phyloP scores from a whole-genome alignment of 2,113 vertebrate genomes.

The Dipodomys ordii region DNA sequence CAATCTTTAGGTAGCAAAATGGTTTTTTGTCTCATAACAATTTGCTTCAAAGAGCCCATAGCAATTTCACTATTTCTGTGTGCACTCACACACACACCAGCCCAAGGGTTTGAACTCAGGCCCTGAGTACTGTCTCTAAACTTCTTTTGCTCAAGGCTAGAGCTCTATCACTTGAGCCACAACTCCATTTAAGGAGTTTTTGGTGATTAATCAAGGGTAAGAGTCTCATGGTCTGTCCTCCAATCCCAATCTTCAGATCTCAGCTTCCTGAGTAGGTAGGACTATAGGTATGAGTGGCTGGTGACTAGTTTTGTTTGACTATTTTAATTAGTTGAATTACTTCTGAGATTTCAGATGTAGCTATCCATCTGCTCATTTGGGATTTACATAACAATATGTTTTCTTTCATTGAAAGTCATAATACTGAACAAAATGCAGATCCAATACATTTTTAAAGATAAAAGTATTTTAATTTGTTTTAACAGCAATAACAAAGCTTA shows the following conservation, averaged over 20 bases:
- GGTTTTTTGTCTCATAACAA: not conserved
- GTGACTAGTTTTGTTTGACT: not conserved
- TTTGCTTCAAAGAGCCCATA: not conserved
- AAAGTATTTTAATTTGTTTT: slow-evolving; percentile 3
- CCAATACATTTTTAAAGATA: not conserved
- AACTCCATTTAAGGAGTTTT: too few relatives aligned
- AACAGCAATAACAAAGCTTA: not conserved
- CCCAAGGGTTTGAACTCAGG: too few relatives aligned
- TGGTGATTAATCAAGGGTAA: too few relatives aligned
- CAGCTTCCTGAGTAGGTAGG: too few relatives aligned
- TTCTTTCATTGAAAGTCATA: slow-evolving; percentile 18
- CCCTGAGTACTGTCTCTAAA: too few relatives aligned
- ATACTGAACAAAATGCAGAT: not conserved
- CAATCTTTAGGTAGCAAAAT: slow-evolving; percentile 11
- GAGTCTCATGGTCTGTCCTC: too few relatives aligned
- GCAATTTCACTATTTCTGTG: not conserved
- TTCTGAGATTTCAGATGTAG: not conserved
- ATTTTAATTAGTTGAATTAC: slow-evolving; percentile 12
- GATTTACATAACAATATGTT: not conserved
- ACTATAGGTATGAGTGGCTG: too few relatives aligned
- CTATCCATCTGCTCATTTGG: not conserved
- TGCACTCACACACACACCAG: too few relatives aligned
- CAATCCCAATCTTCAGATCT: too few relatives aligned
- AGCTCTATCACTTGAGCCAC: too few relatives aligned
- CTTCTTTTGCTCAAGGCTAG: too few relatives aligned